Evolutionary conservation across 2,888 invertebrate species (phyloP).

Genomic region (Dorcus parallelipipedus): DNA sequence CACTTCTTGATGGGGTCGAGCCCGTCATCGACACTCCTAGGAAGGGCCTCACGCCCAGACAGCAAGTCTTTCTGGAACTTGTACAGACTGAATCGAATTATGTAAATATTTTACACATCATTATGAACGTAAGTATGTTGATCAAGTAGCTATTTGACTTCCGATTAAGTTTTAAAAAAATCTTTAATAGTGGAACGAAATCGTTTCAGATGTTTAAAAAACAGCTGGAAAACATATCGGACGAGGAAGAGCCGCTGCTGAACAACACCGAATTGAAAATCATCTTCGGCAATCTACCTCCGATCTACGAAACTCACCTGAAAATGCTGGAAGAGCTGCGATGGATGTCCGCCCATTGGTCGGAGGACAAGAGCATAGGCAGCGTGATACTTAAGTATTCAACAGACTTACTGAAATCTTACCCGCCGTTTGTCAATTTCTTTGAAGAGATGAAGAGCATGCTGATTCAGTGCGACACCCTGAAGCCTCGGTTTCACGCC

Average conservation of each 20-base stretch:
- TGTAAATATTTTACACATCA: slow-evolving; percentile 89
- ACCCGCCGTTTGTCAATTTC: slow-evolving; percentile 97
- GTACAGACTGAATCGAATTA: slow-evolving; percentile 97
- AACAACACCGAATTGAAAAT: slow-evolving; percentile 90
- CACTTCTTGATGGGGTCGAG: slow-evolving; percentile 18
- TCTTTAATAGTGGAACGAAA: too few relatives aligned
- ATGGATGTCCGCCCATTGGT: slow-evolving; percentile 74
- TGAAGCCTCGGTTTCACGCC: slow-evolving; percentile 95
- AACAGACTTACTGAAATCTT: slow-evolving; percentile 85
- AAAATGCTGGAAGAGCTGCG: slow-evolving; percentile 68
- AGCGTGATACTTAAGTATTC: slow-evolving; percentile 85
- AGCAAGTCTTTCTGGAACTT: slow-evolving; percentile 86
- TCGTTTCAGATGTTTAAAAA: slow-evolving; percentile 80
- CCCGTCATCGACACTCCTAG: slow-evolving; percentile 58
- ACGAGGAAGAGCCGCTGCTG: slow-evolving; percentile 73
- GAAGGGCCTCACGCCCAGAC: slow-evolving; percentile 70
- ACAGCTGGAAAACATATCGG: slow-evolving; percentile 80
- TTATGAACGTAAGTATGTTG: slow-evolving; percentile 70
- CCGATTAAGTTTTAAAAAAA: too few relatives aligned
- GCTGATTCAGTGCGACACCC: slow-evolving; percentile 84
- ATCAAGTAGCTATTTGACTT: too few relatives aligned
- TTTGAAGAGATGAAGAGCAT: slow-evolving; percentile 96
- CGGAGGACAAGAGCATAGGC: slow-evolving; percentile 71
- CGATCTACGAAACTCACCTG: slow-evolving; percentile 91
- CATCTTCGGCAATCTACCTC: slow-evolving; percentile 92